Conservation (phyloP, 1,140 invertebrate genomes). For the Subanguina moxae region DNA sequence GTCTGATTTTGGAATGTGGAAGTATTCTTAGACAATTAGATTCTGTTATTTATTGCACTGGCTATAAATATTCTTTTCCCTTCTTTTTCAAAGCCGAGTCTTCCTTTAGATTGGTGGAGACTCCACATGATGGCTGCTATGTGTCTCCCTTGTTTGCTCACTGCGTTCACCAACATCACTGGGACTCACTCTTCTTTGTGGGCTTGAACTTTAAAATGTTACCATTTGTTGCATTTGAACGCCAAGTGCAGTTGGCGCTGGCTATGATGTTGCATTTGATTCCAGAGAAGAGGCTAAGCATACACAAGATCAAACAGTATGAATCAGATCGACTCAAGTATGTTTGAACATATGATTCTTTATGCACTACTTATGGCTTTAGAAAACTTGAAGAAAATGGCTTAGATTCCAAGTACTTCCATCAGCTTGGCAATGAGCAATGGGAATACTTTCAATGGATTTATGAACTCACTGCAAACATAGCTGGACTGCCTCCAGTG, state of each 20-base stretch:
- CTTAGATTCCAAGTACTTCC: too few species aligned
- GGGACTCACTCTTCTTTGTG: slow-evolving; percentile 3
- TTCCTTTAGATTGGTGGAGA: background rate
- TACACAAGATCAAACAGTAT: too few species aligned
- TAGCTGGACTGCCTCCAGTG: too few species aligned
- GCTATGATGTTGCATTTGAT: background rate
- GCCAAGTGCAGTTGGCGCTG: slow-evolving; percentile 3
- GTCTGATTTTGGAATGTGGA: background rate
- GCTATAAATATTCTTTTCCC: slow-evolving; percentile 4
- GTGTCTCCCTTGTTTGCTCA: slow-evolving; percentile 2
- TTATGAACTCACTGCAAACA: too few species aligned
- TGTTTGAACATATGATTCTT: too few species aligned
- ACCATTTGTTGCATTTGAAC: background rate
- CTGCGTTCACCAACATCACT: background rate
- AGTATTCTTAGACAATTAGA: background rate
- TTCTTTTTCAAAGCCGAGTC: background rate
- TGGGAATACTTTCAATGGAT: too few species aligned
- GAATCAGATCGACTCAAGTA: too few species aligned
- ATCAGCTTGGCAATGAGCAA: too few species aligned
- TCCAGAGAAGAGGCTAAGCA: background rate
- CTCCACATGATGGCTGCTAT: background rate
- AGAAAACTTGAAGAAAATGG: too few species aligned
- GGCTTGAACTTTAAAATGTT: too few species aligned
- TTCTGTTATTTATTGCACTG: slow-evolving; percentile 5
- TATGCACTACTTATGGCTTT: too few species aligned